Conservation (phyloP, 2,113 vertebrate species). For the Thomomys bottae region DNA sequence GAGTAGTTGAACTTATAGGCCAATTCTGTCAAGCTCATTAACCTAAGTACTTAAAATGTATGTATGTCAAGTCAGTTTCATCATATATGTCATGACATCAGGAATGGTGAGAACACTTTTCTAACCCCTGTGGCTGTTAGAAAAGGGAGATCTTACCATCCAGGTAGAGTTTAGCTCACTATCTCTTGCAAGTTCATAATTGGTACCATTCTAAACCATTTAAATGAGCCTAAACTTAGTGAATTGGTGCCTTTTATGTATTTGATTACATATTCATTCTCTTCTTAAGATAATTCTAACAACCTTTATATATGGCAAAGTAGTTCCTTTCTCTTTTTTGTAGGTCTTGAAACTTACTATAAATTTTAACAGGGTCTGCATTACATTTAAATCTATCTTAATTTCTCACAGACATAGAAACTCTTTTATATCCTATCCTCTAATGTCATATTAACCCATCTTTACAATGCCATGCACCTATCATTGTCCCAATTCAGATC, state of each 20-base stretch:
- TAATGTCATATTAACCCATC: not conserved
- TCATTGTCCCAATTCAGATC: not conserved
- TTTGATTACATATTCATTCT: not conserved
- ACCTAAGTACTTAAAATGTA: not conserved
- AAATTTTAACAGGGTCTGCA: not conserved
- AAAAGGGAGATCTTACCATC: not conserved
- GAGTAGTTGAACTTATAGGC: not conserved
- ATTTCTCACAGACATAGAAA: not conserved
- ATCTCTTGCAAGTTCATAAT: not conserved
- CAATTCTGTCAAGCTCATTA: not conserved
- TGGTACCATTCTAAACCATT: not conserved
- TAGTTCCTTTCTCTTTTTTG: not conserved
- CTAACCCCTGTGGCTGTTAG: not conserved
- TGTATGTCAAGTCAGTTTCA: not conserved
- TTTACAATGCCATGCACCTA: too few species aligned
- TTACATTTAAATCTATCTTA: not conserved
- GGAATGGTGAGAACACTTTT: not conserved
- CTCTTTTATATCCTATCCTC: not conserved
- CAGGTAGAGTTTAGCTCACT: not conserved
- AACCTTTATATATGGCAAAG: not conserved
- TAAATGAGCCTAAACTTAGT: not conserved
- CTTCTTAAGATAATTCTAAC: not conserved
- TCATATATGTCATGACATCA: not conserved
- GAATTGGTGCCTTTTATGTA: not conserved
- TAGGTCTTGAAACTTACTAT: not conserved